Evolutionary conservation across 2,113 vertebrate genomes (phyloP).

Genomic region (Rhodinocichla rosea): DNA sequence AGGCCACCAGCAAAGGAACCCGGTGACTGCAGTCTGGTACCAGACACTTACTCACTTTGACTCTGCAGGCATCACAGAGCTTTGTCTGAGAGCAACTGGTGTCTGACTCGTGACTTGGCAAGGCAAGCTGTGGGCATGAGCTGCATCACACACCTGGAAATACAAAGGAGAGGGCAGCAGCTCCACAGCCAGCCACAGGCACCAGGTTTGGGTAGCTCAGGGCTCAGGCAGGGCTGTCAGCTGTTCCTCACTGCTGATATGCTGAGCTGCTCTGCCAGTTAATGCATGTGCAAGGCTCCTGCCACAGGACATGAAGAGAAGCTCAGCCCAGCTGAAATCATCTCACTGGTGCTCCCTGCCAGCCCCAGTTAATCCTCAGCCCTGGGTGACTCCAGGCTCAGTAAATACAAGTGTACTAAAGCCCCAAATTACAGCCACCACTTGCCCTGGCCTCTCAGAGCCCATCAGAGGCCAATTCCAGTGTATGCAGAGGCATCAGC

Average conservation of each 20-base stretch:
- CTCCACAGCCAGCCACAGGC: background rate
- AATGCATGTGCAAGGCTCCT: background rate
- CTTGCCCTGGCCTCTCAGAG: background rate
- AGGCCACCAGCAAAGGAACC: background rate
- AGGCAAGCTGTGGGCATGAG: fast-evolving
- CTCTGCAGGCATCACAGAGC: background rate
- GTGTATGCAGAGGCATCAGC: background rate
- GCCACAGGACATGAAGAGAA: background rate
- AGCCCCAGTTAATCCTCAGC: background rate
- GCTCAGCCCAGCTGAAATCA: background rate
- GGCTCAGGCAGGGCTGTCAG: background rate
- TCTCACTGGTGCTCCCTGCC: background rate
- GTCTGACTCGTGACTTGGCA: background rate
- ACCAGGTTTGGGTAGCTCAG: background rate
- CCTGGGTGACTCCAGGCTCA: background rate
- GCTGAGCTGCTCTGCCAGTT: background rate
- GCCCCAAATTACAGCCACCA: background rate
- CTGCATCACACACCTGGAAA: background rate
- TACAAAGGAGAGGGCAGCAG: background rate
- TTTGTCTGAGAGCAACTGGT: background rate
- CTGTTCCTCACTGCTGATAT: background rate
- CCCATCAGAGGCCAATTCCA: background rate
- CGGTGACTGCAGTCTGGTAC: background rate
- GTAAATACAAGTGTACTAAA: fast-evolving
- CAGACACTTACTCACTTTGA: conserved; percentile 27